phyloP scores from a whole-genome alignment of 2,113 vertebrate species.

The Oncorhynchus clarkii region DNA sequence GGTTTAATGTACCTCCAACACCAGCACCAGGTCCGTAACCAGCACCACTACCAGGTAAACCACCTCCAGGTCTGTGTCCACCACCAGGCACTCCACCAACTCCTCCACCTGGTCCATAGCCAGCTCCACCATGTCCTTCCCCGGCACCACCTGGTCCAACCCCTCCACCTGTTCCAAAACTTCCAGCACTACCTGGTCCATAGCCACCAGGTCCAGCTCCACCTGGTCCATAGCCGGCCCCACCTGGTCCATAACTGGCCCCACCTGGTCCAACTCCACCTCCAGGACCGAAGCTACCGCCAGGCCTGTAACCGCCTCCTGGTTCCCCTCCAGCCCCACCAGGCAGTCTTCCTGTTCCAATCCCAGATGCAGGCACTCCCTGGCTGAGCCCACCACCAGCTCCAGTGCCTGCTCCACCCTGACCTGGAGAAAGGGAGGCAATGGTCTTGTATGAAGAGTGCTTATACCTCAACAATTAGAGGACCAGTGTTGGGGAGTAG shows the following conservation, averaged over 20 bases:
- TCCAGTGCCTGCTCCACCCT: constrained; percentile 35
- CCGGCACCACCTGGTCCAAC: constrained; percentile 4
- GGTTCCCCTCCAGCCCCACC: constrained; percentile 28
- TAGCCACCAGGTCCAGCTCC: constrained; percentile 41
- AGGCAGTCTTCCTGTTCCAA: constrained; percentile 8
- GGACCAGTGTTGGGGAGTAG: no score
- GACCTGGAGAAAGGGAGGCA: constrained; percentile 31
- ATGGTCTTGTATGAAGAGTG: neutral
- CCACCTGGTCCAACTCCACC: neutral
- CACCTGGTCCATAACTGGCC: constrained; percentile 36
- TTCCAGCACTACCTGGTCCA: constrained; percentile 19
- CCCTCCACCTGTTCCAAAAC: neutral
- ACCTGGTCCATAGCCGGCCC: constrained; percentile 1
- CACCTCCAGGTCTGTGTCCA: neutral
- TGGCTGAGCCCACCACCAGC: constrained; percentile 25
- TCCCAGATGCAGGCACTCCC: constrained; percentile 36
- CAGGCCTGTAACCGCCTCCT: constrained; percentile 15
- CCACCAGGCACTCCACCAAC: neutral
- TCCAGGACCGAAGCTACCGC: neutral
- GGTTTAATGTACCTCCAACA: constrained; percentile 16
- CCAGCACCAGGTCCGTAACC: constrained; percentile 30
- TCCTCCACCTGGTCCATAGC: constrained; percentile 13
- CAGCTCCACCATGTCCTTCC: constrained; percentile 19
- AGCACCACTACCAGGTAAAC: neutral
- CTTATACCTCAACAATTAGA: no score